Evolutionary conservation across 2,113 vertebrate genomes (phyloP), one percentile per base, ranked within the genome.

Genomic region (Synodontis membranacea): DNA sequence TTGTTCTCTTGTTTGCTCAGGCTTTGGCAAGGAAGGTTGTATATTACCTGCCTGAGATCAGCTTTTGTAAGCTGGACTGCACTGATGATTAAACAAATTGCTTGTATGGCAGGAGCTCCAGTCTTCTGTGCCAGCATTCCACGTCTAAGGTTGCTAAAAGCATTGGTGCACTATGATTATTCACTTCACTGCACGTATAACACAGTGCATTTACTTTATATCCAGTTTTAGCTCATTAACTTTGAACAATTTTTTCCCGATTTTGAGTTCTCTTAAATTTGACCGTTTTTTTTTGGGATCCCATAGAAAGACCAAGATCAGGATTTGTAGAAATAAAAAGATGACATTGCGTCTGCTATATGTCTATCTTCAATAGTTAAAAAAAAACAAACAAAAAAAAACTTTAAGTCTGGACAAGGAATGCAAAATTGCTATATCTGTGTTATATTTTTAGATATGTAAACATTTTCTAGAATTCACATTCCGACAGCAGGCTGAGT

Each of bases 11-110:
- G 19, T 37, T 52, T 28, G 15, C 19, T 62, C 12, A 78, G 93
- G 88, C 92, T 88, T 90, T 92, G 89, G 74, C 88, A 94, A 91
- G 54, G 74, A 85, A 75, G 87, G 86, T 88, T 86, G 90, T 90
- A 90, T 93, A 90, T 89, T 92, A 83, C 82, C 88, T 89, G 82
- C 6, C 80, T 90, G 93, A 91, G 92, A 89, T 92, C 90, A 93
- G 92, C 91, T 88, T 54, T 89, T 83, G 54, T 66, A 54, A 88
- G 19, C 28, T 19, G 88, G 91, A 92, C 86, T 91, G 31, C 66
- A 72, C 64, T 75, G 28, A 9, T 66, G 72, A 91, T 92, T 87
- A 91, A 91, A 91, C 82, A 85, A 91, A 89, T 89, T 90, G 87
- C 82, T 88, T 90, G 79, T 82, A 81, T 91, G 89, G 91, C 85